Evolutionary conservation across 2,797 vertebrate genomes (phyloP), one percentile per base, ranked within the genome.

Genomic region (Echeneis naucrates): DNA sequence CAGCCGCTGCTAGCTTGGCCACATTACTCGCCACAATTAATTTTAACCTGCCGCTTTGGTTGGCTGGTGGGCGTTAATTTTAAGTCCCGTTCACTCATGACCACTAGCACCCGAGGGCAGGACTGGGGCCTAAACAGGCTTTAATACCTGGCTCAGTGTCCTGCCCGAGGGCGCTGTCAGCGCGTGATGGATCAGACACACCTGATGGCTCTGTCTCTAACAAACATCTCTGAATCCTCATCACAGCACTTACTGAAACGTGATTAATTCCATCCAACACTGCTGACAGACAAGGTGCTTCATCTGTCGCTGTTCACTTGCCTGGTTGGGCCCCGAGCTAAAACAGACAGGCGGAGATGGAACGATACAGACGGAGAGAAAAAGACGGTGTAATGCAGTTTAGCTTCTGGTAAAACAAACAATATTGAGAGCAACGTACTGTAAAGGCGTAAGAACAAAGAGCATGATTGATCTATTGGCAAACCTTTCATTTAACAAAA

Each of bases 171-270:
- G 92, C 38, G 90, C 94, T 97, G 96, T 96, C 96, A 96, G 72
- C 63, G 60, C 87, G 92, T 95, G 95, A 96, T 71, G 94, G 95
- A 96, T 96, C 92, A 94, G 94, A 95, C 87, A 92, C 94, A 95
- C 95, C 95, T 95, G 96, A 97, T 92, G 94, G 93, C 95, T 96
- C 94, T 96, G 96, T 97, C 96, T 94, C 94, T 75, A 95, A 96
- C 95, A 95, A 95, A 95, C 90, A 97, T 96, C 96, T 96, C 92
- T 90, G 90, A 95, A 96, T 96, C 94, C 95, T 97, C 96, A 97
- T 97, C 95, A 97, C 95, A 92, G 94, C 94, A 92, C 93, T 95
- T 96, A 96, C 92, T 95, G 95, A 95, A 95, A 96, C 92, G 93
- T 96, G 95, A 98, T 96, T 96, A 96, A 96, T 95, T 96, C 95